Conservation (phyloP, 2,113 vertebrate genomes). For the Athene cunicularia region DNA sequence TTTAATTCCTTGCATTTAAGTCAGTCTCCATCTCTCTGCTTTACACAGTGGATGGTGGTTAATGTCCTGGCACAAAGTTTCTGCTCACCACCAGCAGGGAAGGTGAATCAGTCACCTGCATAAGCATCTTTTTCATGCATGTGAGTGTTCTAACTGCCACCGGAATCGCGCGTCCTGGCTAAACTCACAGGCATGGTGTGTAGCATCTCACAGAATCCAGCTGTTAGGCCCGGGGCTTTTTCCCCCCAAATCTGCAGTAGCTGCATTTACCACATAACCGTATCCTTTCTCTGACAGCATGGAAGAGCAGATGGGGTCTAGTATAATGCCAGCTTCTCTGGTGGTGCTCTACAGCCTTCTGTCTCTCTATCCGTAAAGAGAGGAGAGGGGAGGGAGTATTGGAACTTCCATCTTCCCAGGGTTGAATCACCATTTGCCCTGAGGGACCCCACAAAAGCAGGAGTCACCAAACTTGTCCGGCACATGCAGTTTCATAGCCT, state of each 20-base stretch:
- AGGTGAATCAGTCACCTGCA: neutral
- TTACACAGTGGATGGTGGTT: neutral
- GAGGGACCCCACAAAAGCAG: neutral
- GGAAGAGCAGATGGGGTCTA: slow-evolving; percentile 21
- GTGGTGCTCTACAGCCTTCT: slow-evolving; percentile 30
- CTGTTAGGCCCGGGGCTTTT: neutral
- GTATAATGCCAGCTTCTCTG: slow-evolving; percentile 4
- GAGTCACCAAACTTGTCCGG: neutral
- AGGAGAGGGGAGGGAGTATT: neutral
- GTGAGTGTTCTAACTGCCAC: neutral
- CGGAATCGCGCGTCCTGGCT: fast-evolving
- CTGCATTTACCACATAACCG: neutral
- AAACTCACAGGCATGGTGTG: fast-evolving
- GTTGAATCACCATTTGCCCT: neutral
- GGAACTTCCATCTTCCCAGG: neutral
- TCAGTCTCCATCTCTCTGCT: neutral
- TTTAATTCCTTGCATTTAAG: neutral
- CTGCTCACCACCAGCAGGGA: neutral
- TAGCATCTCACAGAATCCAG: neutral
- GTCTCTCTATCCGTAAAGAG: neutral
- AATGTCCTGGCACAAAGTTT: neutral
- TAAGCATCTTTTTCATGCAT: fast-evolving
- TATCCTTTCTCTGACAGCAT: neutral
- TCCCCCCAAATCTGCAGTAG: neutral
- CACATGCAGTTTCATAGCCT: neutral